These are phyloP conservation scores for Diploptera punctata DNA, from an alignment of 2,888 invertebrate species.

Conservation along the genomic window DNA sequence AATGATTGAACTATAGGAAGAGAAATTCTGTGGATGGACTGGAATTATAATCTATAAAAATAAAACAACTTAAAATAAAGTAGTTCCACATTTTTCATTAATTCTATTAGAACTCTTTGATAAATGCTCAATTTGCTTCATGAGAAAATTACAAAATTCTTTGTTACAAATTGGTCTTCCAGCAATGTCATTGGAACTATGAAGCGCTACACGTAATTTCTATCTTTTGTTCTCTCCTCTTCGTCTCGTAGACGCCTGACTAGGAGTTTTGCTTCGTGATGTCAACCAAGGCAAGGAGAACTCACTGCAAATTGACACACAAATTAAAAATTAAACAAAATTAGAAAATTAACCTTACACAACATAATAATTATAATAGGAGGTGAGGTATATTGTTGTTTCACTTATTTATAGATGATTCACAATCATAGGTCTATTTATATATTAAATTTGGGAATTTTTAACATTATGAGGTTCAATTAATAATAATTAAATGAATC, in stretches of 20 bases:
- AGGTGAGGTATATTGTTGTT: too few species aligned
- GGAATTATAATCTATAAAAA: slow-evolving; percentile 14
- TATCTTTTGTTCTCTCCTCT: slow-evolving; percentile 33
- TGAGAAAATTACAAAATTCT: neutral
- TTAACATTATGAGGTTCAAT: too few species aligned
- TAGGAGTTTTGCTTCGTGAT: slow-evolving; percentile 23
- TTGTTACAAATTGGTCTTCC: neutral
- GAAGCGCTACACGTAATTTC: neutral
- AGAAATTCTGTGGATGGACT: too few species aligned
- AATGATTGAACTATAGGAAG: too few species aligned
- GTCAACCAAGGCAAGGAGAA: slow-evolving; percentile 41
- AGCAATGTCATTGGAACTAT: neutral
- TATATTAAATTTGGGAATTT: too few species aligned
- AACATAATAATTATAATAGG: too few species aligned
- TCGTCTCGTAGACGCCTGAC: slow-evolving; percentile 5
- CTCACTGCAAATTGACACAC: slow-evolving; percentile 34
- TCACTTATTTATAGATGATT: too few species aligned
- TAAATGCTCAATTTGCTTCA: neutral
- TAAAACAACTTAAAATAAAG: neutral
- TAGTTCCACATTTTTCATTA: neutral
- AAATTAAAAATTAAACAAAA: neutral
- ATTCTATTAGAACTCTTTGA: neutral
- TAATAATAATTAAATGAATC: too few species aligned
- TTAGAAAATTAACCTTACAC: too few species aligned
- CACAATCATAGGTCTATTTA: too few species aligned